Evolutionary conservation across 2,888 invertebrate species (phyloP).

Genomic region (Drosophila cognata): DNA sequence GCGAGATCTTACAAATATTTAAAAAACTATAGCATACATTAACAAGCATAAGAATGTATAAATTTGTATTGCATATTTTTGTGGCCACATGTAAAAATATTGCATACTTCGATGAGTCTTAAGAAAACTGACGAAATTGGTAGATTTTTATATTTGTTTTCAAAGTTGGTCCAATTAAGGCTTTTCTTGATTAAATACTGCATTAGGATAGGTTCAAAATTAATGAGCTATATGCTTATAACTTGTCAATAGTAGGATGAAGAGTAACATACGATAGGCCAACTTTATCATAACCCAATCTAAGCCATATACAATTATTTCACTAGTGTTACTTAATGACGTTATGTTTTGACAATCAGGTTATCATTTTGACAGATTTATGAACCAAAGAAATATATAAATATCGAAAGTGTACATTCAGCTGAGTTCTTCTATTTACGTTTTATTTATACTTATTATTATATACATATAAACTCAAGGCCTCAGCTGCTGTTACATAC

Average conservation of each 20-base stretch:
- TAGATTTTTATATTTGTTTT: neutral
- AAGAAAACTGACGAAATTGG: neutral
- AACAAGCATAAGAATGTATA: neutral
- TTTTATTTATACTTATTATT: neutral
- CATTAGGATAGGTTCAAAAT: neutral
- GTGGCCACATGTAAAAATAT: neutral
- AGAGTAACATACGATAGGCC: neutral
- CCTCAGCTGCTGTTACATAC: neutral
- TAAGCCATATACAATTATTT: conserved; percentile 5
- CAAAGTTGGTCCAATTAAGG: neutral
- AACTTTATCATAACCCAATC: neutral
- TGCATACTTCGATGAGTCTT: conserved; percentile 2
- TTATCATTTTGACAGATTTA: conserved; percentile 54
- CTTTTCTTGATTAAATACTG: neutral
- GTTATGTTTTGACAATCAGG: conserved; percentile 20
- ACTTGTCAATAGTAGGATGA: neutral
- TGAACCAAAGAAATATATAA: conserved; percentile 2
- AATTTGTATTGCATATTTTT: conserved; percentile 9
- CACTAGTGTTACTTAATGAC: conserved; percentile 18
- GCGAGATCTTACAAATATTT: neutral
- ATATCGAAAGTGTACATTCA: neutral
- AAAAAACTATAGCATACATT: neutral
- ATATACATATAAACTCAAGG: neutral
- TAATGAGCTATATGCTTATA: neutral
- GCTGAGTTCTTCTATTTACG: conserved; percentile 2